A percentile compares a stretch with the other conserved stretches of the same genome.
Evolutionary conservation across 1,140 invertebrate species (phyloP).

Genomic region (Riptortus pedestris): DNA sequence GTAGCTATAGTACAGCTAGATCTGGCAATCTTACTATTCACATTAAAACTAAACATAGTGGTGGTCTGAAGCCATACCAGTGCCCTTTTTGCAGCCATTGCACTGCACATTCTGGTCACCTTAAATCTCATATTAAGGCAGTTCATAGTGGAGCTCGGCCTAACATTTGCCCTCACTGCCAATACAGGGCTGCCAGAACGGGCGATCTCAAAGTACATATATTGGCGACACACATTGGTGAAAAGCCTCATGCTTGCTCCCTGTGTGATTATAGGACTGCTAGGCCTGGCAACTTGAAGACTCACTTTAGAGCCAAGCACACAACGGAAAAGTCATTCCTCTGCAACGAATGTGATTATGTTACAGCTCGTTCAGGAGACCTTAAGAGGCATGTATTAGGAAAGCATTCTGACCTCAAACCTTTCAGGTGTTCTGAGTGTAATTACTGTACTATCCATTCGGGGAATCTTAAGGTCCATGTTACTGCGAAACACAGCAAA

Average conservation of each 20-base stretch:
- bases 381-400: not conserved
- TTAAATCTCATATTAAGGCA: not conserved
- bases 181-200: not conserved
- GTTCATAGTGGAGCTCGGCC: not conserved
- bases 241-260: not conserved
- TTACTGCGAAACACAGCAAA: not conserved
- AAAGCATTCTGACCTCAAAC: not conserved
- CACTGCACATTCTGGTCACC: not conserved
- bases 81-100: not conserved
- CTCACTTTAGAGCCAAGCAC: constrained; percentile 9
- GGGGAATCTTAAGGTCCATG: not conserved
- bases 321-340: not conserved
- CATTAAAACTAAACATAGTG: too few relatives aligned
- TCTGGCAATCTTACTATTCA: too few relatives aligned
- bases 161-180: not conserved
- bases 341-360: not conserved
- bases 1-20: not conserved
- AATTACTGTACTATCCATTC: not conserved
- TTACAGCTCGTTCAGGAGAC: not conserved
- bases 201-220: not conserved
- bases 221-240: not conserved
- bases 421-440: not conserved
- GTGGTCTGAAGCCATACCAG: not conserved
- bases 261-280: not conserved
- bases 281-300: not conserved